phyloP scores from a whole-genome alignment of 2,797 vertebrate species.

The Pelochelys cantorii region DNA sequence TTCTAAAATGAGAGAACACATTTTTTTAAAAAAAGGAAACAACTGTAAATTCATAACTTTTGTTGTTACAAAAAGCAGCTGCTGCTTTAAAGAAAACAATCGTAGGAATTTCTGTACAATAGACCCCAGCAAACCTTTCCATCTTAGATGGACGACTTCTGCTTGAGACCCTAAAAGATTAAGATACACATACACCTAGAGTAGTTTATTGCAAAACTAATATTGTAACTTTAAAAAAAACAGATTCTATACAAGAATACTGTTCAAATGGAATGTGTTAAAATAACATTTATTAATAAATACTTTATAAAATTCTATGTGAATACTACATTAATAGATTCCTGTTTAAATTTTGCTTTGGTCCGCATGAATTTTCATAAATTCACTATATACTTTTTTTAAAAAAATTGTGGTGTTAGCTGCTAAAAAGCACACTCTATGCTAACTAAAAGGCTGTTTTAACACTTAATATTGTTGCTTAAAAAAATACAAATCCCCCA shows the following conservation, averaged over 20 bases:
- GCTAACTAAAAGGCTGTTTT: conserved; percentile 79
- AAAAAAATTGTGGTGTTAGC: conserved; percentile 76
- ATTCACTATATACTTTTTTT: conserved; percentile 78
- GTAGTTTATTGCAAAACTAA: conserved; percentile 80
- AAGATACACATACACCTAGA: conserved; percentile 74
- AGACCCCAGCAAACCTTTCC: conserved; percentile 76
- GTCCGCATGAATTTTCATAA: conserved; percentile 84
- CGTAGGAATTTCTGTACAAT: conserved; percentile 74
- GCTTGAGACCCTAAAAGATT: conserved; percentile 76
- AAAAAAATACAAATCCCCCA: conserved; percentile 77
- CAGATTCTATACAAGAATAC: conserved; percentile 83
- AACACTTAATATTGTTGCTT: conserved; percentile 74
- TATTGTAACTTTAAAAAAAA: conserved; percentile 72
- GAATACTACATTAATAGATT: conserved; percentile 86
- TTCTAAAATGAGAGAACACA: conserved; percentile 67
- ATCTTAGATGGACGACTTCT: conserved; percentile 74
- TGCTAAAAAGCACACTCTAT: conserved; percentile 80
- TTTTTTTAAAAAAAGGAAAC: conserved; percentile 65
- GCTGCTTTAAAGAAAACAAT: conserved; percentile 76
- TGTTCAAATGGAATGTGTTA: conserved; percentile 86
- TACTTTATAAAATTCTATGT: conserved; percentile 86
- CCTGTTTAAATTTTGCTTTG: conserved; percentile 86
- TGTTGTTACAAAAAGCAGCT: conserved; percentile 66
- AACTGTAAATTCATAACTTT: conserved; percentile 52
- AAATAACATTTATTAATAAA: conserved; percentile 89